Evolutionary conservation across 2,797 vertebrate genomes (phyloP), one percentile per base, ranked within the genome.

Genomic region (Gastrophryne carolinensis): DNA sequence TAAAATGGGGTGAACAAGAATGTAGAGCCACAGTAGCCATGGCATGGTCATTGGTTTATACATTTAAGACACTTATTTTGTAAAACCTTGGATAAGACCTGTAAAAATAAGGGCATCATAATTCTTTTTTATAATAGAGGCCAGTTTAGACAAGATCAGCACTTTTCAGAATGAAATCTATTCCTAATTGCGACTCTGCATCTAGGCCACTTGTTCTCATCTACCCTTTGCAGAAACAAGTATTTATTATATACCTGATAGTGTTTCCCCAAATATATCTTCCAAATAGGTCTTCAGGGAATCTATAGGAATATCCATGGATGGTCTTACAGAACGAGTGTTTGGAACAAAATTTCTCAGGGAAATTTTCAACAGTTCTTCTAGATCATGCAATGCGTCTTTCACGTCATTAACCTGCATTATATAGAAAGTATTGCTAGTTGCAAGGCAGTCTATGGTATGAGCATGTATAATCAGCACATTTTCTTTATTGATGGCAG

Each of bases 231-330:
- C 3, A 17, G 1, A 6, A 5, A 39, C 34, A 67, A n/a, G n/a
- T n/a, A n/a, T n/a, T n/a, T n/a, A n/a, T 17, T 52, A 61, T 7
- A 13, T 88, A 93, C 93, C 92, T 87, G 78, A 56, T 54, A 53
- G 3, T 1, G 67, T 72, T 34, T 72, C 78, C 44, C 87, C 73
- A n/a, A 93, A 80, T 41, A 85, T 35, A 21, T 60, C 80, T 70
- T 75, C 87, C 39, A 95, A 87, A 81, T 92, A 92, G 30, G 87
- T 86, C 7, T 87, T 80, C 56, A 94, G 84, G 9, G 29, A 64
- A 27, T 84, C 84, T 79, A 73, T 82, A 21, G 90, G 84, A 68
- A 94, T 88, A 35, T 89, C 88, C 86, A 80, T 82, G 9, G 50
- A 47, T 3, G 78, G 78, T 68, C 86, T 89, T 58, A 91, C 83